Conservation (phyloP, 2,113 vertebrate genomes). For the Paraplagusia blochii region DNA sequence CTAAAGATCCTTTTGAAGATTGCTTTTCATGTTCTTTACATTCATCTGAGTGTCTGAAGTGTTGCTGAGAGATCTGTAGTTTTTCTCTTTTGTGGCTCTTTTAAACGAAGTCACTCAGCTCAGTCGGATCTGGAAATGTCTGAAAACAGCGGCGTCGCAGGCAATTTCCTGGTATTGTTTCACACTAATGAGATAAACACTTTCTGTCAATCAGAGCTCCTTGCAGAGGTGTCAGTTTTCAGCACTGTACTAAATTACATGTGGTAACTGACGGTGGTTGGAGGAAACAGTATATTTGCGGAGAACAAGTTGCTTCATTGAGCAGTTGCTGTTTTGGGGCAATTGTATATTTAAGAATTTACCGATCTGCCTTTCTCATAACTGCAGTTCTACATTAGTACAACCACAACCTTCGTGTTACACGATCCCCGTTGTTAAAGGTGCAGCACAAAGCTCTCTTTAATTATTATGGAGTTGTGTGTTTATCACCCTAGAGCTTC, state of each 20-base stretch:
- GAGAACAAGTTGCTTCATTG: slow-evolving; percentile 11
- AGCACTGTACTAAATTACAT: slow-evolving; percentile 6
- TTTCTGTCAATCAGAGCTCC: slow-evolving; percentile 40
- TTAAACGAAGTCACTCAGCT: not conserved
- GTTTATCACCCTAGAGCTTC: no score
- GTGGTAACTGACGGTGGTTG: slow-evolving; percentile 10
- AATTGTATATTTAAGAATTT: slow-evolving; percentile 10
- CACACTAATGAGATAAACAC: slow-evolving; percentile 44
- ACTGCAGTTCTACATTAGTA: slow-evolving; percentile 25
- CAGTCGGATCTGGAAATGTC: slow-evolving; percentile 25
- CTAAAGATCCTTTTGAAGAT: slow-evolving; percentile 68
- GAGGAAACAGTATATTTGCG: slow-evolving; percentile 32
- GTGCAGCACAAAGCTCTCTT: no score
- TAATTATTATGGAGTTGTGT: no score
- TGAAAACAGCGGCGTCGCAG: slow-evolving; percentile 32
- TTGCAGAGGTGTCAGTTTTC: slow-evolving; percentile 27
- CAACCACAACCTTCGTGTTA: slow-evolving; percentile 37
- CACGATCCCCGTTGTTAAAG: slow-evolving; percentile 39
- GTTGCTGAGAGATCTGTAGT: slow-evolving; percentile 41
- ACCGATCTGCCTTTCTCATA: slow-evolving; percentile 3
- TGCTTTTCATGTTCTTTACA: slow-evolving; percentile 53
- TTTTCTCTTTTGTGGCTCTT: slow-evolving; percentile 31
- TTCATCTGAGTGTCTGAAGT: slow-evolving; percentile 46
- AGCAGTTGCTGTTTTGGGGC: slow-evolving; percentile 3
- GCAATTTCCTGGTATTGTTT: slow-evolving; percentile 57